These are phyloP conservation scores for Anguilla megastoma DNA, from an alignment of 2,797 vertebrate species.

Conservation along the genomic window DNA sequence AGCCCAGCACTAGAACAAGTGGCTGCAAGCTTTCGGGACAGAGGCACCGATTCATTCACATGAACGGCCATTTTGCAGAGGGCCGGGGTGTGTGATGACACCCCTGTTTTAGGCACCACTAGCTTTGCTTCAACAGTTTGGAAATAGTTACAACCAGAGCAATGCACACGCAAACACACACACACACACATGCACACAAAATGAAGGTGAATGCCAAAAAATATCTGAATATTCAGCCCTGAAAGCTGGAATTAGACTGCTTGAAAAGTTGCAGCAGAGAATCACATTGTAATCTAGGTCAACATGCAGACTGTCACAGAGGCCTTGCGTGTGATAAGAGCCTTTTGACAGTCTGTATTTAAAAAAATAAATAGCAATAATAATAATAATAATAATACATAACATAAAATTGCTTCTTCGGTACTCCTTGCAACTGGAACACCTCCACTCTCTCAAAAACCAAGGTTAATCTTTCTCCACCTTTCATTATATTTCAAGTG, in stretches of 20 bases:
- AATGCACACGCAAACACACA: neutral
- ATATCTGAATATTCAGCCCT: neutral
- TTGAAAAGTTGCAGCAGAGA: neutral
- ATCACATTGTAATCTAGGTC: neutral
- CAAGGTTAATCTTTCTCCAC: conserved; percentile 54
- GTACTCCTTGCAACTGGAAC: conserved; percentile 45
- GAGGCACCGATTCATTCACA: neutral
- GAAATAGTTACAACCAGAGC: neutral
- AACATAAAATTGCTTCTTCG: conserved; percentile 29
- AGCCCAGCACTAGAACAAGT: neutral
- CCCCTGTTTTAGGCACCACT: neutral
- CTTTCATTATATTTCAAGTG: conserved; percentile 58
- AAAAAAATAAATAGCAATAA: conserved; percentile 26
- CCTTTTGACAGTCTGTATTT: conserved; percentile 26
- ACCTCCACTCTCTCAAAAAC: conserved; percentile 32
- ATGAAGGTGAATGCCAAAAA: neutral
- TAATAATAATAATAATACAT: conserved; percentile 32
- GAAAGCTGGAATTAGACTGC: neutral
- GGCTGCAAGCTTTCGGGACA: neutral
- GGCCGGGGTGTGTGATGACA: neutral
- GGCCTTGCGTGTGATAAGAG: neutral
- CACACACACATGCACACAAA: neutral
- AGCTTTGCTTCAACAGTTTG: neutral
- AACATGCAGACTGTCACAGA: neutral
- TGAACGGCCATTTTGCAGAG: neutral